A percentile compares a stretch with the other conserved stretches of the same genome.
Conservation (phyloP, 2,113 vertebrate species). For the Chaenocephalus aceratus region DNA sequence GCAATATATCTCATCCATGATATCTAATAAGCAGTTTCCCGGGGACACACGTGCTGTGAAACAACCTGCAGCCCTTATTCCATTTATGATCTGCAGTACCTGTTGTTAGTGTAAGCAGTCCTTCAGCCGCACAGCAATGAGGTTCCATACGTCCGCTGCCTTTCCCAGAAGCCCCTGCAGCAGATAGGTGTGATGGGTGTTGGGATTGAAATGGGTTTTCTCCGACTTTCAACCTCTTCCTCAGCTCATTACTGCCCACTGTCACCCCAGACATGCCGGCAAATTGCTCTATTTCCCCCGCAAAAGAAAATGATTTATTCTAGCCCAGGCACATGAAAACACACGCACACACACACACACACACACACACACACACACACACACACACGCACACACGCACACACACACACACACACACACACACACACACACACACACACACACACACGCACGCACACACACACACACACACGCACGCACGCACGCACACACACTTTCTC, state of each 20-base stretch:
- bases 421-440: background rate
- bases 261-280: too few species aligned
- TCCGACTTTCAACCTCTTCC: too few species aligned
- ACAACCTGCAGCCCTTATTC: background rate
- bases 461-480: background rate
- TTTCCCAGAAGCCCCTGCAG: too few species aligned
- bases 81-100: slow-evolving; percentile 11
- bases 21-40: too few species aligned
- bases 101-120: background rate
- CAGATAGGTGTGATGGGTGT: too few species aligned
- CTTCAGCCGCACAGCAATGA: slow-evolving; percentile 22
- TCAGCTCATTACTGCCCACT: too few species aligned
- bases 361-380: background rate
- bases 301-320: too few species aligned
- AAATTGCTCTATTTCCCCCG: too few species aligned
- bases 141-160: background rate
- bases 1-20: too few species aligned
- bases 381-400: background rate
- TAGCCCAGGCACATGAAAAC: too few species aligned
- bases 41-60: background rate
- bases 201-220: too few species aligned
- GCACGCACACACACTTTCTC: background rate
- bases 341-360: too few species aligned
- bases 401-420: background rate
- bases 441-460: background rate